Evolutionary conservation across 2,888 invertebrate species (phyloP), one percentile per base, ranked within the genome.

Genomic region (Ophioninae sp.): DNA sequence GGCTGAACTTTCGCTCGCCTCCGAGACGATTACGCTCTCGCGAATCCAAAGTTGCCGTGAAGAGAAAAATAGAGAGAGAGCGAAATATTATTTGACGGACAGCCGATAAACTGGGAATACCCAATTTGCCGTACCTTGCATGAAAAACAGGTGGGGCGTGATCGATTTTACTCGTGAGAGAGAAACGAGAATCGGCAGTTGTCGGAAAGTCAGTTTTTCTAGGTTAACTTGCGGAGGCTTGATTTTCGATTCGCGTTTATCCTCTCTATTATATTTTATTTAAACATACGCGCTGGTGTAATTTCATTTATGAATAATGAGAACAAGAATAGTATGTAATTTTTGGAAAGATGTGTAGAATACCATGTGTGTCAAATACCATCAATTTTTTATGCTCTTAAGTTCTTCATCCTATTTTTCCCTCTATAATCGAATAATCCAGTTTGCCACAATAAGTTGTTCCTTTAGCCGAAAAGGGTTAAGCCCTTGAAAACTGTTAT

Each of bases 11-110:
- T 41, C 30, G 37, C 70, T 39, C 37, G 44, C 20, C 50, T 78
- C 61, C 30, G 10, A 30, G 30, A 30, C 74, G n/a, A 62, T 65
- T 64, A 20, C 65, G 17, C 39, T 50, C 21, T 56, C 65, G 44
- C 37, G 8, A 17, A 37, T 64, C 37, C 64, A 10, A 56, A 74
- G 39, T 21, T 65, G 17, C 50, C 37, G 37, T 44, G 13, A 17
- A 56, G 50, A 44, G 44, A 56, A 17, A 69, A 21, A 59, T 59
- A 41, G 13, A 21, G 67, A 44, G 67, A 59, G 64, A 41, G 13
- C 21, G 67, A 44, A 70, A 75, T 75, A 70, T 75, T 79, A 44
- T 79, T 65, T 79, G 81, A 83, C 65, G 75, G 79, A 79, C 84
- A 84, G 79, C 61, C 79, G 75, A 84, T 81, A 79, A 84, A 72